These are phyloP conservation scores for Prostheceraeus crozeri DNA, from an alignment of 2,888 invertebrate genomes.

Conservation along the genomic window DNA sequence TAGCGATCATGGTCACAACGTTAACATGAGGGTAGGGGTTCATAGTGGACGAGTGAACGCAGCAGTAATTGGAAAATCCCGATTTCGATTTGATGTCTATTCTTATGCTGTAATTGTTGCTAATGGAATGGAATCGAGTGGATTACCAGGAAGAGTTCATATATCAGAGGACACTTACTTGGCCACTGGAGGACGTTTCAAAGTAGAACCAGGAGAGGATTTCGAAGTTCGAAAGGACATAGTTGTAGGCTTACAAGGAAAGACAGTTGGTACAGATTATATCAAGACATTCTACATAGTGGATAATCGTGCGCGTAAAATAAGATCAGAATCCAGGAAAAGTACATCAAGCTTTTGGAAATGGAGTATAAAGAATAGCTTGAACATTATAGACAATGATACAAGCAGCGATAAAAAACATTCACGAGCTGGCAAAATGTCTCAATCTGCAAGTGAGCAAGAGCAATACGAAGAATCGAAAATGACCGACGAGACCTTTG, in stretches of 20 bases:
- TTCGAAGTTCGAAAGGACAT: neutral
- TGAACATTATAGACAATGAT: too few relatives aligned
- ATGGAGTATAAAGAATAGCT: too few relatives aligned
- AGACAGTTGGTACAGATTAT: too few relatives aligned
- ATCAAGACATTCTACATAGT: too few relatives aligned
- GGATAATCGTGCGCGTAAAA: too few relatives aligned
- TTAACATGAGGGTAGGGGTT: constrained; percentile 77
- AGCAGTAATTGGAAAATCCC: constrained; percentile 75
- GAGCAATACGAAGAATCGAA: too few relatives aligned
- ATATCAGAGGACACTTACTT: constrained; percentile 75
- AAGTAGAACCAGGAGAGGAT: neutral
- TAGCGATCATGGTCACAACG: constrained; percentile 68
- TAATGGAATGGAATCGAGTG: constrained; percentile 87
- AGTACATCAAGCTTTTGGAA: too few relatives aligned
- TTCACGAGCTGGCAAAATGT: too few relatives aligned
- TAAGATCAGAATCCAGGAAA: too few relatives aligned
- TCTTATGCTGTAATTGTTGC: constrained; percentile 91
- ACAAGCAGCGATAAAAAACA: too few relatives aligned
- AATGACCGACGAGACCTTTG: too few relatives aligned
- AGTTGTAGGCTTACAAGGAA: neutral
- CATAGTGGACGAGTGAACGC: constrained; percentile 69
- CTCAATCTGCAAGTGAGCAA: too few relatives aligned
- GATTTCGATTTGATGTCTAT: constrained; percentile 97
- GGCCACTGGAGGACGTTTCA: neutral
- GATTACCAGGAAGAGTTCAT: constrained; percentile 66